These are phyloP conservation scores for Oreotrochilus melanogaster DNA, from an alignment of 2,113 vertebrate species.

Conservation along the genomic window DNA sequence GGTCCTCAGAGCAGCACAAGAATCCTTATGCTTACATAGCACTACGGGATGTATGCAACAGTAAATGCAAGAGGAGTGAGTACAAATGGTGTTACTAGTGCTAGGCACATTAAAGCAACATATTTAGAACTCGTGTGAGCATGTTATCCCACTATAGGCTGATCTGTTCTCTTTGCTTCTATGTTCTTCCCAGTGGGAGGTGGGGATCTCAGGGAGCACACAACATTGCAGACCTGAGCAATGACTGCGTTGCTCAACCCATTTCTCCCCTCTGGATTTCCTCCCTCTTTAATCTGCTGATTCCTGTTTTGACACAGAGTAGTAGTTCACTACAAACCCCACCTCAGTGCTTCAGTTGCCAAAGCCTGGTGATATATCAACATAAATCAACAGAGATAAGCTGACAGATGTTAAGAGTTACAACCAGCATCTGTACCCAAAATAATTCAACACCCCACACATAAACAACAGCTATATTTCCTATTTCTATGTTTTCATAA, in stretches of 20 bases:
- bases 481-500: background rate
- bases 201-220: background rate
- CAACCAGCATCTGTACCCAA: background rate
- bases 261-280: background rate
- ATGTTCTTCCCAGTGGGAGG: background rate
- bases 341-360: background rate
- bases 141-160: background rate
- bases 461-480: background rate
- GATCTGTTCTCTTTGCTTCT: background rate
- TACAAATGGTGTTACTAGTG: background rate
- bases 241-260: accelerated
- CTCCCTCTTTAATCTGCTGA: background rate
- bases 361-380: background rate
- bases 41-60: accelerated
- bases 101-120: background rate
- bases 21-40: background rate
- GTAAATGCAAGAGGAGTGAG: background rate
- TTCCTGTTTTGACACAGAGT: background rate
- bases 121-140: background rate
- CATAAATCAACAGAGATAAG: background rate
- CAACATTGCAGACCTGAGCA: accelerated
- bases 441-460: background rate
- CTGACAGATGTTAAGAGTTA: background rate
- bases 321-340: background rate
- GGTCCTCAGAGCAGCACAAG: background rate